Evolutionary conservation across 53 echinoderm and acorn worm species (phyloP), one percentile per base, ranked within the genome.

Genomic region (Echinometra lucunter): DNA sequence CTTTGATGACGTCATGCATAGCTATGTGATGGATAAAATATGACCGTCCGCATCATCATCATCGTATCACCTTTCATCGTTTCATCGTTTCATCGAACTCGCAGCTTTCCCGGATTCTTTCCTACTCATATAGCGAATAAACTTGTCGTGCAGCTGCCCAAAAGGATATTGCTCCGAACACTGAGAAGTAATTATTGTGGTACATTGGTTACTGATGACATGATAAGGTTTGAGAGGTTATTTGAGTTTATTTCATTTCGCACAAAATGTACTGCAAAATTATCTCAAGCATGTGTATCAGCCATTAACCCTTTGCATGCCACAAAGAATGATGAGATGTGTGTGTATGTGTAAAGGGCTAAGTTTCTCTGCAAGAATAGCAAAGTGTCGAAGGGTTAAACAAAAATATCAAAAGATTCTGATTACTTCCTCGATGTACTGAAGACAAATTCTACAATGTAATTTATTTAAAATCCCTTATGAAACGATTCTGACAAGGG

Each of bases 1-100:
- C 16, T 85, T 9, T 85, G 45, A 85, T 85, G 85, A 85, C 85
- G 85, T 85, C 85, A 47, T 49, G 7, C 7, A n/a, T 53, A 85
- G 49, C 45, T n/a, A n/a, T 17, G 49, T 85, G 85, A 45, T 47
- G 49, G 47, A 85, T 85, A 30, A n/a, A 49, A 85, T n/a, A 85
- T 47, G 45, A 85, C 85, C 30, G 49, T 27, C 49, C 45, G 30
- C 11, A 85, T 85, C 53, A 21, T 21, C 72, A 78, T 78, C 19
- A 40, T n/a, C n/a, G n/a, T n/a, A n/a, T 78, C 38, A 42, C 18
- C 30, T 78, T 40, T 78, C 13, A n/a, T n/a, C n/a, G n/a, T n/a
- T n/a, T n/a, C n/a, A n/a, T 40, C 37, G 78, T 78, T 40, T 42
- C 38, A 78, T 19, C 16, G 78, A 19, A 78, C 78, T 40, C 2